These are phyloP conservation scores for Bombus confusus DNA, from an alignment of 1,140 invertebrate genomes.

Conservation along the genomic window DNA sequence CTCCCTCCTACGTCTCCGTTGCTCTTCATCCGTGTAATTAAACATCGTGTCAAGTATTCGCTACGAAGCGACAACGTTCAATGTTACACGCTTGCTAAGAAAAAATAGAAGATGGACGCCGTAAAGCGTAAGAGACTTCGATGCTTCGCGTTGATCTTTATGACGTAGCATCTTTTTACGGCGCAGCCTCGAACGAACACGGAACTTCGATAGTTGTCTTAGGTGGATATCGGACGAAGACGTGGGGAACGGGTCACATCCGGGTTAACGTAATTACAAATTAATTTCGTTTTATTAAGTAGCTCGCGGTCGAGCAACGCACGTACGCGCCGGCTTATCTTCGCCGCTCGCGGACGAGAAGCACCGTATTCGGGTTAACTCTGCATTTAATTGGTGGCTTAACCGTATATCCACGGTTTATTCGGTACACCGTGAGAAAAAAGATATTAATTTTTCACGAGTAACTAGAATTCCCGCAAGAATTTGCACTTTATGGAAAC, in stretches of 20 bases:
- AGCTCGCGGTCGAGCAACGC: constrained; percentile 1
- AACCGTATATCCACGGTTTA: constrained; percentile 54
- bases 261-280: constrained; percentile 55
- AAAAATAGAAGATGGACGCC: not conserved
- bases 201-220: not conserved
- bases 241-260: constrained; percentile 21
- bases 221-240: not conserved
- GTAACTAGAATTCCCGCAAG: constrained; percentile 50
- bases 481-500: constrained; percentile 52
- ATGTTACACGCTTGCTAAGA: not conserved
- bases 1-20: not conserved
- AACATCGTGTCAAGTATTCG: constrained; percentile 13
- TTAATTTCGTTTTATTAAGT: constrained; percentile 50
- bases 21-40: constrained; percentile 3
- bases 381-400: constrained; percentile 65
- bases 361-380: constrained; percentile 64
- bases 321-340: not conserved
- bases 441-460: constrained; percentile 46
- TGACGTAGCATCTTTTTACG: too few species aligned
- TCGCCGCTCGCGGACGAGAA: not conserved
- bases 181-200: not conserved
- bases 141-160: not conserved
- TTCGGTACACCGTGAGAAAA: constrained; percentile 41
- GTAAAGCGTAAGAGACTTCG: not conserved
- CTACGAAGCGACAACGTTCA: not conserved